Evolutionary conservation across 2,888 invertebrate species (phyloP).

Genomic region (Stratiomys singularior): DNA sequence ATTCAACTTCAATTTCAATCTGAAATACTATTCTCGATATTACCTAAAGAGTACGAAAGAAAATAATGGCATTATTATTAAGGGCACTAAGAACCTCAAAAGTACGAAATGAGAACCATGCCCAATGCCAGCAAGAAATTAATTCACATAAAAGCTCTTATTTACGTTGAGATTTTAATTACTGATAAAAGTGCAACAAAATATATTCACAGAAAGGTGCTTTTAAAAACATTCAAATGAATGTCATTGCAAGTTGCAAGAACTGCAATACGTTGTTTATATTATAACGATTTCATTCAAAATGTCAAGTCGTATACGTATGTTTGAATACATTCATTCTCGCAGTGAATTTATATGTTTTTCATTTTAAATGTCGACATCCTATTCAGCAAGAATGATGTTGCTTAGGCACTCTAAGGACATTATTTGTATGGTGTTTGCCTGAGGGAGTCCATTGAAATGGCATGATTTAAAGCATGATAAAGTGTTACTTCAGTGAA

Average conservation of each 20-base stretch:
- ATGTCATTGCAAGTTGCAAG: background rate
- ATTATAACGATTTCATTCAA: conserved; percentile 14
- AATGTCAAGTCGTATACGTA: background rate
- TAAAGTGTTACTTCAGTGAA: too few species aligned
- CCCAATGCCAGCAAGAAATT: background rate
- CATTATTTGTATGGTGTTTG: background rate
- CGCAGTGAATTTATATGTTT: background rate
- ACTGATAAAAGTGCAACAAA: conserved; percentile 25
- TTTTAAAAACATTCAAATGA: conserved; percentile 6
- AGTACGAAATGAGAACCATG: background rate
- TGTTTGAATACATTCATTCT: background rate
- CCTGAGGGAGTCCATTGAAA: conserved; percentile 28
- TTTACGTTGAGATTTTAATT: conserved; percentile 38
- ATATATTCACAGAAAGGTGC: conserved; percentile 14
- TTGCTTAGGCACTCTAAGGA: background rate
- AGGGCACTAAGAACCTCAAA: background rate
- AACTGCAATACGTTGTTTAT: conserved; percentile 5
- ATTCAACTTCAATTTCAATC: too few species aligned
- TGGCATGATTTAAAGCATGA: too few species aligned
- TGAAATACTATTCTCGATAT: too few species aligned
- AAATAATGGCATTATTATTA: background rate
- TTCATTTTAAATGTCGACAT: background rate
- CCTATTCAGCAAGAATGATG: background rate
- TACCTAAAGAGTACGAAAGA: too few species aligned
- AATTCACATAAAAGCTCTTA: conserved; percentile 3